Conservation (phyloP, 1,140 invertebrate genomes). For the Batillaria attramentaria region DNA sequence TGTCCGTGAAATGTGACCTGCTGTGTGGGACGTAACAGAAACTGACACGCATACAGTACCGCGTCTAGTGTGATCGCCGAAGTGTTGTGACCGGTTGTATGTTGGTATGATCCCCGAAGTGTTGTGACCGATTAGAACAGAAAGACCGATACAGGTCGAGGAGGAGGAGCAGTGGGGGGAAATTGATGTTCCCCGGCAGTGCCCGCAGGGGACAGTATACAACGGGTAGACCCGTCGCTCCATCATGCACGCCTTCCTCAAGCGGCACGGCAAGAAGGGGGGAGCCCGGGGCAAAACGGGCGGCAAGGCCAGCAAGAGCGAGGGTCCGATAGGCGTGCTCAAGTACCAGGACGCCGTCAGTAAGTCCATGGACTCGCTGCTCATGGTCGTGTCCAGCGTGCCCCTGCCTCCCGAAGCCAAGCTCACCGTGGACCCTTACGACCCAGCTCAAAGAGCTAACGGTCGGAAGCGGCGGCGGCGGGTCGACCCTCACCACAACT, state of each 20-base stretch:
- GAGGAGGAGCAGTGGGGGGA: no score
- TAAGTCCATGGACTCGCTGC: conserved; percentile 33
- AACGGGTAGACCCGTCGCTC: no score
- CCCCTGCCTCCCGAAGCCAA: conserved; percentile 16
- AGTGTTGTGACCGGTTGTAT: no score
- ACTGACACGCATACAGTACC: no score
- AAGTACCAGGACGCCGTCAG: conserved; percentile 39
- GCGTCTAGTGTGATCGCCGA: no score
- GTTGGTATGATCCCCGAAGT: no score
- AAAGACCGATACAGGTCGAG: no score
- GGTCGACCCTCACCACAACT: neutral
- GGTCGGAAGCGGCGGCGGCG: neutral
- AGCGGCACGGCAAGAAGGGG: conserved; percentile 22
- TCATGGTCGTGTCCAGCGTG: conserved; percentile 37
- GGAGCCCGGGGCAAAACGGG: neutral
- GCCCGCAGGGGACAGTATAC: no score
- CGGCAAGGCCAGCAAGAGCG: neutral
- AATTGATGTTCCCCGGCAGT: no score
- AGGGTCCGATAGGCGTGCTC: neutral
- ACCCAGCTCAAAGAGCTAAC: neutral
- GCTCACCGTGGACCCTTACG: neutral
- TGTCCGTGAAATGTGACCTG: no score
- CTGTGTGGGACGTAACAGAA: no score
- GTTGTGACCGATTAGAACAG: no score
- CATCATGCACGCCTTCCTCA: conserved; percentile 30